Percentiles rank a stretch among this genome's conserved stretches.
Evolutionary conservation across 2,797 vertebrate species (phyloP).

Genomic region (Ctenochaetus hawaiiensis): DNA sequence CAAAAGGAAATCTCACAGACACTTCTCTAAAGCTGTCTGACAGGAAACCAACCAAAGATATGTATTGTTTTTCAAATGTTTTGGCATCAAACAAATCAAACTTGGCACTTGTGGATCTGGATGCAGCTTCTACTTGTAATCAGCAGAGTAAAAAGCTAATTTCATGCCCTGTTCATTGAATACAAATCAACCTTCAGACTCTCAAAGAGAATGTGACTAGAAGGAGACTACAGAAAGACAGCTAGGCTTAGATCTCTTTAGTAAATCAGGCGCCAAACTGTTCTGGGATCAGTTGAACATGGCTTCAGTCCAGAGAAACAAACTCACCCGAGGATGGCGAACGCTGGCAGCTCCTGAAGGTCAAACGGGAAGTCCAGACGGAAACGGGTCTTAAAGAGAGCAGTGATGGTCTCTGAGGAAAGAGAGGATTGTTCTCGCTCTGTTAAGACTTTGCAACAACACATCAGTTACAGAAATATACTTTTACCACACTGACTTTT

Average conservation of each 20-base stretch:
- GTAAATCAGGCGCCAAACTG: conserved; percentile 30
- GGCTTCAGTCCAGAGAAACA: conserved; percentile 27
- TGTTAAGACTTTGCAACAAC: conserved; percentile 5
- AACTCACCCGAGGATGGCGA: conserved; percentile 95
- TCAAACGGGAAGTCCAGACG: conserved; percentile 98
- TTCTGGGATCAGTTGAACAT: conserved; percentile 33
- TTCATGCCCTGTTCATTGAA: conserved; percentile 57
- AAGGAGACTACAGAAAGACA: not conserved
- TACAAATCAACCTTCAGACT: conserved; percentile 49
- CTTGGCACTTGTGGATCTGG: conserved; percentile 25
- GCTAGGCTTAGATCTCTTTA: conserved; percentile 21
- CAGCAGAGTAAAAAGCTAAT: conserved; percentile 58
- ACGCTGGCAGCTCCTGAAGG: conserved; percentile 97
- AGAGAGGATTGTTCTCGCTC: conserved; percentile 37
- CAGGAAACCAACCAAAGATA: conserved; percentile 12
- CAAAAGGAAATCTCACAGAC: not conserved
- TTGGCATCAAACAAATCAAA: conserved; percentile 37
- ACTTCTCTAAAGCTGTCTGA: conserved; percentile 13
- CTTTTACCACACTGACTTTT: not conserved
- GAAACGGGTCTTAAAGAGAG: conserved; percentile 98
- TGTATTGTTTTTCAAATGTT: conserved; percentile 35
- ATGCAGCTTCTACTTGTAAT: conserved; percentile 43
- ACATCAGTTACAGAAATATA: not conserved
- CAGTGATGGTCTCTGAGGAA: conserved; percentile 95
- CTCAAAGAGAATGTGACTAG: conserved; percentile 12